A percentile compares a stretch with the other conserved stretches of the same genome.
These are phyloP conservation scores for Shinisaurus crocodilurus DNA, from an alignment of 2,113 vertebrate genomes.

Conservation along the genomic window DNA sequence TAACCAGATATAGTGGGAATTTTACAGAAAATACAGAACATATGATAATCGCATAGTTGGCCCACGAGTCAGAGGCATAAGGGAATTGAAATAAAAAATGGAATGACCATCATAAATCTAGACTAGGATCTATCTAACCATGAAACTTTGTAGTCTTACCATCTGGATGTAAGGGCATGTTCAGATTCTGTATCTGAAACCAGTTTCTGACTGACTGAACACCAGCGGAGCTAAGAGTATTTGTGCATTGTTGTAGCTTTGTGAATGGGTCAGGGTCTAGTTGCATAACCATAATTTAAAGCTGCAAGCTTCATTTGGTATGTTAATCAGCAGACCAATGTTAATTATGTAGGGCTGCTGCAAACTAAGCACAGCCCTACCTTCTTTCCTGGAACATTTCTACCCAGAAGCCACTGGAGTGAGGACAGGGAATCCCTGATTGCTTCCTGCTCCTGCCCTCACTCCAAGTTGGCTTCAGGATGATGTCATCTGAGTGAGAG, in stretches of 20 bases:
- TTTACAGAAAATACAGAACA: constrained; percentile 18
- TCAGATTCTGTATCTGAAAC: neutral
- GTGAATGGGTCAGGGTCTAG: neutral
- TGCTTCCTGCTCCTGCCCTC: neutral
- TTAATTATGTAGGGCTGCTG: too few relatives aligned
- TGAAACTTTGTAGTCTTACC: neutral
- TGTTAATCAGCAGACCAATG: too few relatives aligned
- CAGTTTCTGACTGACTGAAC: too few relatives aligned
- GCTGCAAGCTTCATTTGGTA: neutral
- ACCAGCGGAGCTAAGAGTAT: neutral
- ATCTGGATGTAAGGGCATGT: neutral
- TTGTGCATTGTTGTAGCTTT: neutral
- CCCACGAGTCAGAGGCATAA: neutral
- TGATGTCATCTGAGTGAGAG: neutral
- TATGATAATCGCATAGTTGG: neutral
- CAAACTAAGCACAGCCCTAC: neutral
- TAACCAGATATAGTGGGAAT: constrained; percentile 15
- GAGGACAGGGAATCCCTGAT: neutral
- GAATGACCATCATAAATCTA: neutral
- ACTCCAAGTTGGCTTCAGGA: neutral
- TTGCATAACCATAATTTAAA: neutral
- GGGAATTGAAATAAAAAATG: constrained; percentile 1
- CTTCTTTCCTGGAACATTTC: neutral
- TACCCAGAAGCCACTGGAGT: neutral
- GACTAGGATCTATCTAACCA: neutral